These are phyloP conservation scores for Tauraco erythrolophus DNA, from an alignment of 2,113 vertebrate species.

Conservation along the genomic window DNA sequence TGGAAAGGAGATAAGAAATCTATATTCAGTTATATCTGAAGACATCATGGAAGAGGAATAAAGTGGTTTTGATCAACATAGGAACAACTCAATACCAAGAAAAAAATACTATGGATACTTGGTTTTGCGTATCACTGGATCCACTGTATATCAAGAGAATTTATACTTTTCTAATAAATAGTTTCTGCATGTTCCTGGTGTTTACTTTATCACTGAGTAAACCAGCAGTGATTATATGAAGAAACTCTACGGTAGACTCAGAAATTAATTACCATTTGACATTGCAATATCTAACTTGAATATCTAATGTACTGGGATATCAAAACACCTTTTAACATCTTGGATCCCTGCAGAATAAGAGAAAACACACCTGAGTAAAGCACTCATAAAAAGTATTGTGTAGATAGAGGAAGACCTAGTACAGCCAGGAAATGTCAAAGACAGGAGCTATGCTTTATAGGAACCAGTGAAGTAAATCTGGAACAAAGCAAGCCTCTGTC, in stretches of 20 bases:
- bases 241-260: not conserved
- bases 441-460: not conserved
- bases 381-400: not conserved
- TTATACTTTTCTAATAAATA: not conserved
- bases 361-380: not conserved
- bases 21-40: not conserved
- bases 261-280: not conserved
- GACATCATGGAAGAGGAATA: not conserved
- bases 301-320: not conserved
- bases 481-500: not conserved
- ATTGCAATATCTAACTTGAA: not conserved
- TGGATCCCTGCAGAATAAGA: not conserved
- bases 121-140: not conserved
- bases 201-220: not conserved
- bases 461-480: not conserved
- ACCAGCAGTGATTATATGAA: not conserved
- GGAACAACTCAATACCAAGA: not conserved
- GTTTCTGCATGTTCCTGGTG: not conserved
- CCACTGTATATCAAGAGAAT: not conserved
- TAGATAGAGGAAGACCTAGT: not conserved
- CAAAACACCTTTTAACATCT: not conserved
- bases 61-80: fast-evolving
- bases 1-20: not conserved
- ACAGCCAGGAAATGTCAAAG: not conserved
- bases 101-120: not conserved